A percentile compares a stretch with the other conserved stretches of the same genome.
phyloP scores from a whole-genome alignment of 2,113 vertebrate genomes.

The Sebastes fasciatus region DNA sequence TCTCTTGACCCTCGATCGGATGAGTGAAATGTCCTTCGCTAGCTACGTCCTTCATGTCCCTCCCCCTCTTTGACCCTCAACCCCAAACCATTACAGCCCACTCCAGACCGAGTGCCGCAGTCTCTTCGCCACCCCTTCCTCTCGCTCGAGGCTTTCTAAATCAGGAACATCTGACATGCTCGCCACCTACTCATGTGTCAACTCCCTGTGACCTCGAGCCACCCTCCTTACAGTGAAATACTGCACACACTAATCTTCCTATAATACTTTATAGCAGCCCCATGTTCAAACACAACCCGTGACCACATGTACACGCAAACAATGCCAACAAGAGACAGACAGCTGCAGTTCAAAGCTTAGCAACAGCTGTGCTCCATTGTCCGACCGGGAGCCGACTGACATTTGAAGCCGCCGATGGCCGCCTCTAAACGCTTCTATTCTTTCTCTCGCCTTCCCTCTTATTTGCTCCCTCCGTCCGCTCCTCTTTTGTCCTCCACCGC shows the following conservation, averaged over 20 bases:
- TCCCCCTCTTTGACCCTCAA: conserved; percentile 43
- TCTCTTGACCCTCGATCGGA: conserved; percentile 20
- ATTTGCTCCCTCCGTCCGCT: conserved; percentile 51
- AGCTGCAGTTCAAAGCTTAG: conserved; percentile 75
- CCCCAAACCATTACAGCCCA: conserved; percentile 57
- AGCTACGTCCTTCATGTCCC: conserved; percentile 34
- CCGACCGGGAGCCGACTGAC: conserved; percentile 66
- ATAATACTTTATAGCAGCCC: conserved; percentile 45
- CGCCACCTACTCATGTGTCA: conserved; percentile 60
- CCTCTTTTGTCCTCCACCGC: conserved; percentile 54
- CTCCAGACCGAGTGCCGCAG: conserved; percentile 47
- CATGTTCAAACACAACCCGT: conserved; percentile 51
- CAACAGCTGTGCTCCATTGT: conserved; percentile 78
- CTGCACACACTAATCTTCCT: conserved; percentile 52
- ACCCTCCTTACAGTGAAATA: conserved; percentile 52
- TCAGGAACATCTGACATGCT: conserved; percentile 65
- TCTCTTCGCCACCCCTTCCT: conserved; percentile 20
- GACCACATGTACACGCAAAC: conserved; percentile 49
- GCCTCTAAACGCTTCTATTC: conserved; percentile 74
- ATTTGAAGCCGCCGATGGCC: conserved; percentile 63
- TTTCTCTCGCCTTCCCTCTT: conserved; percentile 62
- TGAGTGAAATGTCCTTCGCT: conserved; percentile 51
- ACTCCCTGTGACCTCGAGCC: conserved; percentile 65
- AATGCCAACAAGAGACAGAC: conserved; percentile 51
- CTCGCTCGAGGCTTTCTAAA: conserved; percentile 75